Conservation (phyloP, 1,140 invertebrate genomes). For the Euglossa dilemma region DNA sequence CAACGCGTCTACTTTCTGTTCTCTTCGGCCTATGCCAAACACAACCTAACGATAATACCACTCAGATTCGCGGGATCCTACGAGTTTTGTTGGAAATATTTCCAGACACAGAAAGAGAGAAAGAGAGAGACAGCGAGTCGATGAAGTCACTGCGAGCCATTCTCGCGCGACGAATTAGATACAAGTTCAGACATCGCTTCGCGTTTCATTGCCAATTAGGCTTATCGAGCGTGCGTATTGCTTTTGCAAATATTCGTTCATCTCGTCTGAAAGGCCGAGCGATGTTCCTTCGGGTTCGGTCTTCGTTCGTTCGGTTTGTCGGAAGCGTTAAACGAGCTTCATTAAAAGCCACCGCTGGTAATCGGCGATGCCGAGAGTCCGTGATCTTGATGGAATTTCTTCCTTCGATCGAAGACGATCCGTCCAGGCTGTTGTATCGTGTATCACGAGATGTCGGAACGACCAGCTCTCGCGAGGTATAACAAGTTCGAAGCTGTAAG, state of each 20-base stretch:
- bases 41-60: constrained; percentile 19
- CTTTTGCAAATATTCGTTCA: background rate
- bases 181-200: background rate
- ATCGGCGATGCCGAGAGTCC: constrained; percentile 32
- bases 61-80: no score
- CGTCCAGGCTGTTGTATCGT: constrained; percentile 11
- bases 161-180: background rate
- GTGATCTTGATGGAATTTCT: constrained; percentile 60
- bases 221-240: background rate
- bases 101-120: background rate
- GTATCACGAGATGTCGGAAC: constrained; percentile 34
- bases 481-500: constrained; percentile 59
- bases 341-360: constrained; percentile 17
- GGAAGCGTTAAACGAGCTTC: constrained; percentile 4
- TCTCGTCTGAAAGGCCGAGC: background rate
- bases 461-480: constrained; percentile 33
- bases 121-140: background rate
- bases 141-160: background rate
- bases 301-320: background rate
- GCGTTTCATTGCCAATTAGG: background rate
- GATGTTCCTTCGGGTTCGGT: background rate
- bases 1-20: constrained; percentile 12
- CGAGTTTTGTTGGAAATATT: no score
- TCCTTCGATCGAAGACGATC: constrained; percentile 45
- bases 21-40: constrained; percentile 39